Evolutionary conservation across 2,113 vertebrate species (phyloP).

Genomic region (Misgurnus mizolepis): DNA sequence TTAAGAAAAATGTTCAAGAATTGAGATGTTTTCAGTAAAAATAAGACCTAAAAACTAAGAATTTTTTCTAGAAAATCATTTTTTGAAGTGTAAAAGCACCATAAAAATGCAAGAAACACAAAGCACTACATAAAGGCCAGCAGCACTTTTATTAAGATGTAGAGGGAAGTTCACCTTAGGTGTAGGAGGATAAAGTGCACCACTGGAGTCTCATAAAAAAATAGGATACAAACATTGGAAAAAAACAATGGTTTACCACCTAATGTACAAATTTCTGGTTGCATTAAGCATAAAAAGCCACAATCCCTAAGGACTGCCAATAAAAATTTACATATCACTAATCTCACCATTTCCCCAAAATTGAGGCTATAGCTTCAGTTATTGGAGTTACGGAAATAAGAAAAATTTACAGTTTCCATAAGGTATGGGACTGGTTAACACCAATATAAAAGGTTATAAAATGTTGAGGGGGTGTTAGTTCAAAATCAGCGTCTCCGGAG

Average conservation of each 20-base stretch:
- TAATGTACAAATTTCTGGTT: slow-evolving; percentile 54
- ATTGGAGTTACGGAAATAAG: slow-evolving; percentile 55
- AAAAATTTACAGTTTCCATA: slow-evolving; percentile 41
- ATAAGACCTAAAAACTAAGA: no score
- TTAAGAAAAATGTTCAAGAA: no score
- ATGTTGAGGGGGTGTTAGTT: slow-evolving; percentile 53
- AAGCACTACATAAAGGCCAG: background rate
- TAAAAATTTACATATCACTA: slow-evolving; percentile 65
- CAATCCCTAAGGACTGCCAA: slow-evolving; percentile 55
- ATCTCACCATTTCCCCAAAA: slow-evolving; percentile 56
- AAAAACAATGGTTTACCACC: slow-evolving; percentile 65
- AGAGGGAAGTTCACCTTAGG: background rate
- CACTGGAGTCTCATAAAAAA: slow-evolving; percentile 43
- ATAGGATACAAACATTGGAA: slow-evolving; percentile 47
- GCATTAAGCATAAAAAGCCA: slow-evolving; percentile 44
- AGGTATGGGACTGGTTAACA: background rate
- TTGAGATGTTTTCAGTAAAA: no score
- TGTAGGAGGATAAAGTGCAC: slow-evolving; percentile 28
- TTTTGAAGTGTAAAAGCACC: background rate
- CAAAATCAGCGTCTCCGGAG: slow-evolving; percentile 75
- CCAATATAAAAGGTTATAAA: background rate
- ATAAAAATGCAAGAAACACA: background rate
- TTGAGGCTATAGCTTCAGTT: slow-evolving; percentile 55
- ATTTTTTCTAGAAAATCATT: no score
- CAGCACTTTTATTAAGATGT: slow-evolving; percentile 50